phyloP scores from a whole-genome alignment of 2,797 vertebrate genomes.

The Vespertilio murinus region DNA sequence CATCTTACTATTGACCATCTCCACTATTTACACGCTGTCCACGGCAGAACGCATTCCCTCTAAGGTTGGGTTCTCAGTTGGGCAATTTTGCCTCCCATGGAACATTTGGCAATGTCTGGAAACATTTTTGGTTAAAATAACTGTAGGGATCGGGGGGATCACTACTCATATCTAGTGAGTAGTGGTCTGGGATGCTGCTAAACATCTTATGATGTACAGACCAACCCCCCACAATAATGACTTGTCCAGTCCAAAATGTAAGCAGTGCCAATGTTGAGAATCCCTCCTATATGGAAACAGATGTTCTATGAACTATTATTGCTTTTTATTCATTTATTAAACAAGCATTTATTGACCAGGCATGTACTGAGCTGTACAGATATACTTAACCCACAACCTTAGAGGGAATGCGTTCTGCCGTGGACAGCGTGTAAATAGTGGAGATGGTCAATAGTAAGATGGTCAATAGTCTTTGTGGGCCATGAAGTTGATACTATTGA shows the following conservation, averaged over 20 bases:
- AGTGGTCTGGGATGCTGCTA: neutral
- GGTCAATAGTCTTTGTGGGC: too few relatives aligned
- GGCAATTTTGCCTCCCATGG: neutral
- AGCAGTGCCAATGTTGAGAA: neutral
- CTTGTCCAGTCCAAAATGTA: neutral
- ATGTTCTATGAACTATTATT: neutral
- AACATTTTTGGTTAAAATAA: neutral
- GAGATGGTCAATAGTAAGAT: too few relatives aligned
- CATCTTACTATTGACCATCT: neutral
- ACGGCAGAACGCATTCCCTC: neutral
- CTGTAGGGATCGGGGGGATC: accelerated
- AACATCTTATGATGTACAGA: neutral
- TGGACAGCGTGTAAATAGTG: too few relatives aligned
- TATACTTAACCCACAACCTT: neutral
- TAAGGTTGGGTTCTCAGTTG: neutral
- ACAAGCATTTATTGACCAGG: neutral
- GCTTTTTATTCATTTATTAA: neutral
- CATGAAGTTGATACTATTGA: neutral
- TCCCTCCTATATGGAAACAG: neutral
- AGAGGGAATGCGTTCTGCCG: too few relatives aligned
- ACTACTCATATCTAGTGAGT: neutral
- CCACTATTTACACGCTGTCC: neutral
- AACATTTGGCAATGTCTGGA: neutral
- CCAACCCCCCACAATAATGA: neutral
- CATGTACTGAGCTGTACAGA: neutral